phyloP scores from a whole-genome alignment of 2,797 vertebrate genomes.

The Coracias cyanogaster region DNA sequence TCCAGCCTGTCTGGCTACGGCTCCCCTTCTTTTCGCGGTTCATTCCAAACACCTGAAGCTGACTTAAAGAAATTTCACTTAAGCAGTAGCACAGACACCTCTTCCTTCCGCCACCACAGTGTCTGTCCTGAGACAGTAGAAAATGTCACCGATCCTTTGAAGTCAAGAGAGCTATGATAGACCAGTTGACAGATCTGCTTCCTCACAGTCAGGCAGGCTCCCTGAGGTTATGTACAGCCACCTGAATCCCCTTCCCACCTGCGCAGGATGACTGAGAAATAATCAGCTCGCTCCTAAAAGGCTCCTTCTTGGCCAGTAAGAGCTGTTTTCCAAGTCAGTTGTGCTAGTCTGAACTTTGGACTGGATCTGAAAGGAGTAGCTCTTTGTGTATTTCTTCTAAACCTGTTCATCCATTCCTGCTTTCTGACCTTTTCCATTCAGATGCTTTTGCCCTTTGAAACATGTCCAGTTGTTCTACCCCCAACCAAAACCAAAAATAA shows the following conservation, averaged over 20 bases:
- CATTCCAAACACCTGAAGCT: background rate
- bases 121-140: background rate
- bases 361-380: background rate
- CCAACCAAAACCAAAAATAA: constrained; percentile 6
- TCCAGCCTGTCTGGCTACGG: background rate
- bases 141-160: background rate
- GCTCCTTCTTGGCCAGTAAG: background rate
- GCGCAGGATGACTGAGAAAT: background rate
- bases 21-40: background rate
- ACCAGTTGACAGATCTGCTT: background rate
- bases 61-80: background rate
- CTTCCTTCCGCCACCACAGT: background rate
- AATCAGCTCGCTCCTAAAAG: background rate
- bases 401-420: background rate
- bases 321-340: background rate
- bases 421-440: constrained; percentile 7
- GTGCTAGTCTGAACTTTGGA: background rate
- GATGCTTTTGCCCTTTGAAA: background rate
- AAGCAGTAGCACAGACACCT: background rate
- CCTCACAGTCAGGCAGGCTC: background rate
- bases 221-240: background rate
- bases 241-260: background rate
- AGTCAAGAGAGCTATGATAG: background rate
- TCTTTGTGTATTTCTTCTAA: background rate
- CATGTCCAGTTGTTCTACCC: background rate